These are phyloP conservation scores for Phalacrocorax aristotelis DNA, from an alignment of 2,113 vertebrate species.

Conservation along the genomic window DNA sequence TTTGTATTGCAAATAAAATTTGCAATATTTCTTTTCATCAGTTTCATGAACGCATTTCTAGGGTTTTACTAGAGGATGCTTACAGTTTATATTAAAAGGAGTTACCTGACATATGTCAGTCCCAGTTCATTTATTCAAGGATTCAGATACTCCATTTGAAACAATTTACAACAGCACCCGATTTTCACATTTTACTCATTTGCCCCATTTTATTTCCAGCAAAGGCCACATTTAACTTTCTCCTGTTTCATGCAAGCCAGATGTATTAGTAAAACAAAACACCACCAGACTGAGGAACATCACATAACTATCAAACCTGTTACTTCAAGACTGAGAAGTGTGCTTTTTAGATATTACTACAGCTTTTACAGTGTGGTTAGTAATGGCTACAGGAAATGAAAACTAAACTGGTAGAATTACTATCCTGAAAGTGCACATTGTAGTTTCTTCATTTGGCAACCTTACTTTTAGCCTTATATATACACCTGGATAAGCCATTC, in stretches of 20 bases:
- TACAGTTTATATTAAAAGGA: background rate
- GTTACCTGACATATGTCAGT: background rate
- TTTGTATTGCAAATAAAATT: background rate
- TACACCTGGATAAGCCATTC: background rate
- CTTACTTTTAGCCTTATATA: background rate
- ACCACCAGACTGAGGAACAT: background rate
- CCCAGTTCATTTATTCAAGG: background rate
- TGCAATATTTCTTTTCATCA: background rate
- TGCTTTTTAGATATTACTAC: background rate
- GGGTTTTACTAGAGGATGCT: background rate
- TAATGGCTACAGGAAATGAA: background rate
- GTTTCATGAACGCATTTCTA: background rate
- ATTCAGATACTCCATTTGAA: background rate
- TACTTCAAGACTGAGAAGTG: background rate
- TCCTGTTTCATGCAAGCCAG: background rate
- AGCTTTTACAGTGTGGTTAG: background rate
- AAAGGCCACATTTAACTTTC: background rate
- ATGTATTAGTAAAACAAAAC: background rate
- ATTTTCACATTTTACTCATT: background rate
- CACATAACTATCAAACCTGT: background rate
- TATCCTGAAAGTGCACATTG: background rate
- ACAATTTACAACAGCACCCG: background rate
- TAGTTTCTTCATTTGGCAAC: background rate
- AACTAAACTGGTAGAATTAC: background rate
- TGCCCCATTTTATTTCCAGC: background rate